Percentiles rank a stretch among this genome's conserved stretches.
Conservation (phyloP, 2,113 vertebrate species). For the Mesoclemmys tuberculata region DNA sequence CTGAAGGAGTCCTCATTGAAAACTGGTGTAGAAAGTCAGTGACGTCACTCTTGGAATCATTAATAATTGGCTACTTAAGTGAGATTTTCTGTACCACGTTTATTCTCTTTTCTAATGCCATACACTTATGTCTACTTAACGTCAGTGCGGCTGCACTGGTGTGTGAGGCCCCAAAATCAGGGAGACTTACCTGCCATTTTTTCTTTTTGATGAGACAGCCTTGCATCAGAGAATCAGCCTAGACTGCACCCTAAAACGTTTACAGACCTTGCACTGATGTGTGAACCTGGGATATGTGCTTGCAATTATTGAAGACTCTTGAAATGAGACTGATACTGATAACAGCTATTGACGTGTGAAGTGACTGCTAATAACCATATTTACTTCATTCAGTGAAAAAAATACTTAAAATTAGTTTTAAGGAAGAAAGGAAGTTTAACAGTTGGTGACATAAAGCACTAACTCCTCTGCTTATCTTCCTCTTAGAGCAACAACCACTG, state of each 20-base stretch:
- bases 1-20: background rate
- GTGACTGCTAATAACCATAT: background rate
- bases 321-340: background rate
- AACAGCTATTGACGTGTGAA: background rate
- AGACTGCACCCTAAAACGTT: background rate
- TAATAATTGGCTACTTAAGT: background rate
- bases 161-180: background rate
- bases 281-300: background rate
- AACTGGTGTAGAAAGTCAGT: background rate
- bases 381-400: background rate
- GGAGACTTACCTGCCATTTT: background rate
- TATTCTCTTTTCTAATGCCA: background rate
- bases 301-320: background rate
- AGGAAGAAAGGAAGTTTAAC: background rate
- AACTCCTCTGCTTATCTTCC: too few relatives aligned
- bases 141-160: background rate
- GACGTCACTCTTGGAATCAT: background rate
- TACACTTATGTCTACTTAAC: constrained; percentile 17
- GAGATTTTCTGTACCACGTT: background rate
- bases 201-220: background rate
- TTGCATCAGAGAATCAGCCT: background rate
- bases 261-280: background rate
- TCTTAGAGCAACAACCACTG: background rate
- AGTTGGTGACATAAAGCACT: background rate
- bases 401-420: background rate